A percentile compares a stretch with the other conserved stretches of the same genome.
Evolutionary conservation across 2,113 vertebrate species (phyloP).

Genomic region (Daphoenositta chrysoptera): DNA sequence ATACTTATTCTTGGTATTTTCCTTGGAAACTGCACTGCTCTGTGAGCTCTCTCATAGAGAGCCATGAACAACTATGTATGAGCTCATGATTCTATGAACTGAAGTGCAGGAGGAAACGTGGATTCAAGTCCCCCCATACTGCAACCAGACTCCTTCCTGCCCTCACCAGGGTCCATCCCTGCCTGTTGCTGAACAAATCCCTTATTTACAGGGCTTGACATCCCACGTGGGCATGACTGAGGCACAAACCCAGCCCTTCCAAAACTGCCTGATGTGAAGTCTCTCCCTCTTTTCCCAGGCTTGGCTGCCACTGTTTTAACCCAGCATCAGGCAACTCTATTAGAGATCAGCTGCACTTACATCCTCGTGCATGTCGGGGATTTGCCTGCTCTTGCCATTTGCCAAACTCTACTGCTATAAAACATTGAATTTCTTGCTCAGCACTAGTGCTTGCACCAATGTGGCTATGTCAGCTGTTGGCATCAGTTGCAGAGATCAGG

Average conservation of each 20-base stretch:
- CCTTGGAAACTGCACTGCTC: not conserved
- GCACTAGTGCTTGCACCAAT: not conserved
- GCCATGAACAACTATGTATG: not conserved
- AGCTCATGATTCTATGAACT: not conserved
- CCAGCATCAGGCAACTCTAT: not conserved
- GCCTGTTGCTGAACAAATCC: not conserved
- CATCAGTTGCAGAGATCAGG: not conserved
- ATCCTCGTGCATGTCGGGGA: not conserved
- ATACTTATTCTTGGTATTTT: not conserved
- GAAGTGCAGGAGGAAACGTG: not conserved
- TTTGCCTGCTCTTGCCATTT: not conserved
- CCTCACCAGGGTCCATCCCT: not conserved
- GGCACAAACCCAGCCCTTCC: not conserved
- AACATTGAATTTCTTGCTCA: not conserved
- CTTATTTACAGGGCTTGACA: not conserved
- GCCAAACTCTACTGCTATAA: not conserved
- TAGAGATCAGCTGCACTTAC: not conserved
- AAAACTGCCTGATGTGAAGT: rapidly evolving
- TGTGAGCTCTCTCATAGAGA: not conserved
- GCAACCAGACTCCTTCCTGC: not conserved
- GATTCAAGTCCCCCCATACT: not conserved
- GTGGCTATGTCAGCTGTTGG: not conserved
- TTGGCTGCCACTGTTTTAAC: not conserved
- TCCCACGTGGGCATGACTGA: not conserved
- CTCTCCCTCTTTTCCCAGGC: not conserved